Evolutionary conservation across 2,797 vertebrate genomes (phyloP), one percentile per base, ranked within the genome.

Genomic region (Botia almorhae): DNA sequence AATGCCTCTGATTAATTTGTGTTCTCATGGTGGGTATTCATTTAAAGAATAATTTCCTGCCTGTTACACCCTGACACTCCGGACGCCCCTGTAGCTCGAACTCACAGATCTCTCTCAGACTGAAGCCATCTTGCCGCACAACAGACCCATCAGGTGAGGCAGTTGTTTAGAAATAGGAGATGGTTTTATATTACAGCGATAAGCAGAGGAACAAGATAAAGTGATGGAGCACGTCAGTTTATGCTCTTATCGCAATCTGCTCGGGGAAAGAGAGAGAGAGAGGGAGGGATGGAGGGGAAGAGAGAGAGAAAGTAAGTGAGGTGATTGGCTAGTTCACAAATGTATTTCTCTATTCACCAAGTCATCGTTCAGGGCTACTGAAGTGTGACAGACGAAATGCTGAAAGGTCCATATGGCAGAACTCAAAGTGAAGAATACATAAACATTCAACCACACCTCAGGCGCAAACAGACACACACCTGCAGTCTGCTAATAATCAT

Each of bases 171-270:
- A 84, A 88, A 87, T 85, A 89, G 89, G 87, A 89, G 88, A 86
- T 61, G 84, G 89, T 88, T 89, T 91, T 87, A 89, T 84, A 86
- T 91, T 89, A 89, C 86, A 84, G 75, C 10, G 90, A 93, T 92
- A 92, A 91, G 87, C 51, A 21, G 68, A 85, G 85, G 84, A 89
- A 88, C 89, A 90, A 89, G 90, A 93, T 93, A 92, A 91, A 88
- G 85, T 73, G 83, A 88, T 86, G 88, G 88, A 91, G 79, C 12
- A 60, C 74, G 56, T 63, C 80, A 78, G 83, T 74, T 29, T 76
- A 65, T 56, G 80, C 82, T 84, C 87, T 91, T 91, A 91, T 92
- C 89, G 51, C 73, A 81, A 83, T 76, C 71, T 68, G 65, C 80
- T 68, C 78, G 43, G 64, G 84, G 85, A 87, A 65, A 83, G 74